These are phyloP conservation scores for Trissolcus basalis DNA, from an alignment of 1,140 invertebrate genomes.

Conservation along the genomic window DNA sequence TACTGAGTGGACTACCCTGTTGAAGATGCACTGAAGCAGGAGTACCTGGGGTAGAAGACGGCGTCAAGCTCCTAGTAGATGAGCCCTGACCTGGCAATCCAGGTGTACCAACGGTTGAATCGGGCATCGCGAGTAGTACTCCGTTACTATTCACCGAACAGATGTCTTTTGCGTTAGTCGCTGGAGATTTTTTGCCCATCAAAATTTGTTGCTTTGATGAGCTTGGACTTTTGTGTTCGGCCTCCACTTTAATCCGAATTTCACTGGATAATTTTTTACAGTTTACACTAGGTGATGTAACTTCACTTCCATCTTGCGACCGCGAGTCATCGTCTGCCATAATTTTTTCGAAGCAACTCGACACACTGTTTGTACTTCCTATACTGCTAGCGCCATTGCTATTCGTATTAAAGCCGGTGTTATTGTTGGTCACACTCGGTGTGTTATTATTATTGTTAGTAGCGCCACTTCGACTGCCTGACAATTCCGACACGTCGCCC, in stretches of 20 bases:
- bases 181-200: constrained; percentile 70
- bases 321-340: constrained; percentile 85
- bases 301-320: constrained; percentile 79
- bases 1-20: constrained; percentile 73
- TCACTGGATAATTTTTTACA: constrained; percentile 75
- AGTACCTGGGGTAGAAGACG: constrained; percentile 81
- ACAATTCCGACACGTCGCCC: constrained; percentile 83
- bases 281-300: constrained; percentile 74
- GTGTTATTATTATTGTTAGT: constrained; percentile 82
- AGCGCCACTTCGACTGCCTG: constrained; percentile 78
- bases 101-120: constrained; percentile 73
- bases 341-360: constrained; percentile 84
- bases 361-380: constrained; percentile 79
- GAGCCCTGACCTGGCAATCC: constrained; percentile 73
- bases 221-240: constrained; percentile 80
- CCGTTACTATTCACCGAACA: constrained; percentile 73
- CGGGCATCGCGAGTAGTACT: constrained; percentile 71
- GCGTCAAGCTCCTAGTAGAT: constrained; percentile 80
- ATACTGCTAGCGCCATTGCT: constrained; percentile 85
- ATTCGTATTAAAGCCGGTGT: constrained; percentile 82
- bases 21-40: constrained; percentile 78
- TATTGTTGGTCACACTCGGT: constrained; percentile 85
- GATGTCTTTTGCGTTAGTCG: constrained; percentile 66
- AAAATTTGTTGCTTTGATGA: constrained; percentile 75
- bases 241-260: constrained; percentile 79